Percentiles rank a stretch among this genome's conserved stretches.
These are phyloP conservation scores for Microctenopoma steveboyesi DNA, from an alignment of 2,797 vertebrate genomes.

Conservation along the genomic window DNA sequence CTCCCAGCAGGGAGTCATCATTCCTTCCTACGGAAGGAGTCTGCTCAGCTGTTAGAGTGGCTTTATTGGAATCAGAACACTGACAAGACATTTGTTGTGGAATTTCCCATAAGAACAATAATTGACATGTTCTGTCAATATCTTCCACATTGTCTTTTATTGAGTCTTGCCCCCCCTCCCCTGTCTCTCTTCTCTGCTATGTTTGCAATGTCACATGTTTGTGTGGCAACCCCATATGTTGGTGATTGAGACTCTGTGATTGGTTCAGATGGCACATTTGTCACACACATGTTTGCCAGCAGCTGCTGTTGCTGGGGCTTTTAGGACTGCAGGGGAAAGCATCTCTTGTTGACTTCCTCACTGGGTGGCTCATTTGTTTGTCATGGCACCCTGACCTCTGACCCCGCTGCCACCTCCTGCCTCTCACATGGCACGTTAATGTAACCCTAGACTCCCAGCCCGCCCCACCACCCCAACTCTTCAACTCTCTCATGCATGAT, in stretches of 20 bases:
- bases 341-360: slow-evolving; percentile 75
- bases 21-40: slow-evolving; percentile 41
- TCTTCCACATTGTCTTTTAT: slow-evolving; percentile 38
- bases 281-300: slow-evolving; percentile 79
- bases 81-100: slow-evolving; percentile 20
- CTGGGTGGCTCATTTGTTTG: slow-evolving; percentile 78
- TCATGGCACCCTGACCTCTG: slow-evolving; percentile 67
- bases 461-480: not conserved
- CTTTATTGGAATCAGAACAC: slow-evolving; percentile 46
- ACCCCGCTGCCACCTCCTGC: slow-evolving; percentile 65
- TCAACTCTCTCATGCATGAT: slow-evolving; percentile 16
- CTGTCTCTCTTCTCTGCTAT: slow-evolving; percentile 34
- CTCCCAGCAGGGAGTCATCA: slow-evolving; percentile 59
- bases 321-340: slow-evolving; percentile 50
- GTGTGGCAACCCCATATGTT: slow-evolving; percentile 66
- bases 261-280: slow-evolving; percentile 78
- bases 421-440: slow-evolving; percentile 45
- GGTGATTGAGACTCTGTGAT: slow-evolving; percentile 67
- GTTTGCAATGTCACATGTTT: slow-evolving; percentile 55
- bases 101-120: slow-evolving; percentile 22
- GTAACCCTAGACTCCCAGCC: slow-evolving; percentile 57
- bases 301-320: slow-evolving; percentile 66
- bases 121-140: slow-evolving; percentile 33
- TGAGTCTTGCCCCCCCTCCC: slow-evolving; percentile 26
- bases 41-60: slow-evolving; percentile 35